Conservation (phyloP, 2,888 invertebrate genomes). For the Drosophila nr. perissopoda region DNA sequence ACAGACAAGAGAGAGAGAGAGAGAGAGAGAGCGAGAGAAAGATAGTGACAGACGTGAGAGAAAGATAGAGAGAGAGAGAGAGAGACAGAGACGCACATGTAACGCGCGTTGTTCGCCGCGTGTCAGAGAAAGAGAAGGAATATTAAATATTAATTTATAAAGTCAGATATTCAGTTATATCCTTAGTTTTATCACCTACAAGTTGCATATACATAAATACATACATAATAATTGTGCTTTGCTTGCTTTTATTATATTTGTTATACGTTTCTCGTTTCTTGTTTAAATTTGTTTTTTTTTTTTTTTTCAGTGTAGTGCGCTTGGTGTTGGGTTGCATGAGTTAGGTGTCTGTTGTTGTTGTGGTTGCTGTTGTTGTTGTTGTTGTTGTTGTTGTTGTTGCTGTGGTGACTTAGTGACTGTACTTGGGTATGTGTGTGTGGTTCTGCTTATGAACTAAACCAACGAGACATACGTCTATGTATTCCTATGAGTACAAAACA, state of each 20-base stretch:
- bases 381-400: slow-evolving; percentile 24
- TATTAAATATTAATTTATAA: slow-evolving; percentile 64
- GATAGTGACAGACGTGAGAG: slow-evolving; percentile 7
- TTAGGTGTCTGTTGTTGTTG: slow-evolving; percentile 40
- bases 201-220: slow-evolving; percentile 60
- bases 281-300: slow-evolving; percentile 28
- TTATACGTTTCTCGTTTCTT: slow-evolving; percentile 28
- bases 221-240: slow-evolving; percentile 59
- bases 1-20: slow-evolving; percentile 10
- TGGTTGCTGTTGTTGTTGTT: slow-evolving; percentile 2
- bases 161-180: slow-evolving; percentile 48
- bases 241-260: slow-evolving; percentile 31
- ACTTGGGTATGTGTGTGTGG: slow-evolving; percentile 28
- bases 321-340: slow-evolving; percentile 44
- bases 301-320: slow-evolving; percentile 50
- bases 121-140: slow-evolving; percentile 70
- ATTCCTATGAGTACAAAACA: slow-evolving; percentile 1
- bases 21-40: slow-evolving; percentile 14
- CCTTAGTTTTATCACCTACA: slow-evolving; percentile 55
- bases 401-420: slow-evolving; percentile 37
- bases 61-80: slow-evolving; percentile 6
- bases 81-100: slow-evolving; percentile 55
- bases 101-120: slow-evolving; percentile 59
- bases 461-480: not conserved
- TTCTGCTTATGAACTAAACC: slow-evolving; percentile 20